Percentiles rank a stretch among this genome's conserved stretches.
These are phyloP conservation scores for Arctocebus calabarensis DNA, from an alignment of 2,797 vertebrate species.

Conservation along the genomic window DNA sequence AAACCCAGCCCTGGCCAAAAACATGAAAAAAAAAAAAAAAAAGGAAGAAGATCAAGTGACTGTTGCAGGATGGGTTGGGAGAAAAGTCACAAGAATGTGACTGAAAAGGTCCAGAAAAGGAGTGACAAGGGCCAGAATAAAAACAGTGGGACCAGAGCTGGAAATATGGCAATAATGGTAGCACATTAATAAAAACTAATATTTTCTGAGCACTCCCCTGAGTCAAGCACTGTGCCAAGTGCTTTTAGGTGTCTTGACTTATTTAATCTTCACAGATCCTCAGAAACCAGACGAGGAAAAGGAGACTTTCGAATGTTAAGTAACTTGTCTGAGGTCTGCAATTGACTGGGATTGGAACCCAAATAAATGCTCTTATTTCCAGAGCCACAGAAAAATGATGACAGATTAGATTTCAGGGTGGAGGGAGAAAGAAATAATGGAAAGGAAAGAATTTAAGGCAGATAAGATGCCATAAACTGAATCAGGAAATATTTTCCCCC, in stretches of 20 bases:
- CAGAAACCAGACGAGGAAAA: constrained; percentile 14
- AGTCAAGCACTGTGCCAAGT: neutral
- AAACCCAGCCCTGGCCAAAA: no score
- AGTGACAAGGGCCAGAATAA: neutral
- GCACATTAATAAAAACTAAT: neutral
- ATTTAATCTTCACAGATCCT: neutral
- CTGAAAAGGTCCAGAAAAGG: neutral
- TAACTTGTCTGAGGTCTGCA: neutral
- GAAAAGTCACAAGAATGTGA: neutral
- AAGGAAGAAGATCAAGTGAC: neutral
- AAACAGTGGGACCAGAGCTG: neutral
- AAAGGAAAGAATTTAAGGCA: neutral
- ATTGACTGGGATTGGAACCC: neutral
- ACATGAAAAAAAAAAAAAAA: no score
- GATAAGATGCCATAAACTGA: neutral
- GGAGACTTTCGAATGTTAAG: neutral
- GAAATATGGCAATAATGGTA: neutral
- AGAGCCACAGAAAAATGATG: neutral
- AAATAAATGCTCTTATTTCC: neutral
- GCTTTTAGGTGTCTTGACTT: neutral
- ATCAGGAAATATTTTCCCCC: neutral
- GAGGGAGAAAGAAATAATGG: neutral
- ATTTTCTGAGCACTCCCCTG: neutral
- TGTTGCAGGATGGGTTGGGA: neutral
- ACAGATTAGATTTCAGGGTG: neutral